Conservation (phyloP, 2,113 vertebrate species). For the Labrus mixtus region DNA sequence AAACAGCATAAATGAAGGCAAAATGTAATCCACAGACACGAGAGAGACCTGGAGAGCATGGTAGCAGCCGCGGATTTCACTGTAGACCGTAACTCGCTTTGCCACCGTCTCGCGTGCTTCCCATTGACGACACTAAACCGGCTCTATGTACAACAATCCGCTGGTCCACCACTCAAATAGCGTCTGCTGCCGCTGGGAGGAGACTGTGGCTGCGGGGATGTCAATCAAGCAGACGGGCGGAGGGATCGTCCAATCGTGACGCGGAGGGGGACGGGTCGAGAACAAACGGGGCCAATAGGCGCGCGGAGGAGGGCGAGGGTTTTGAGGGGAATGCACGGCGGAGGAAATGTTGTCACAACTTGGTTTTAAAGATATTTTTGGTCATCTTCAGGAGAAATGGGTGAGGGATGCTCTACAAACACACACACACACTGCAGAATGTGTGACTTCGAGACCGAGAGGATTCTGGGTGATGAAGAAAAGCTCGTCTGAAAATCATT, state of each 20-base stretch:
- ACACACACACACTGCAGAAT: conserved; percentile 4
- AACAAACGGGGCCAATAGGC: conserved; percentile 43
- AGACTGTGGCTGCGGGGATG: conserved; percentile 44
- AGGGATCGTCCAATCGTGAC: conserved; percentile 54
- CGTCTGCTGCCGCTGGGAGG: conserved; percentile 81
- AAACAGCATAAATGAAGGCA: conserved; percentile 88
- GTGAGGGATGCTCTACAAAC: not conserved
- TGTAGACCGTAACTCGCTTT: conserved; percentile 75
- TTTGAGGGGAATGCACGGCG: not conserved
- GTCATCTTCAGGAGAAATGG: not conserved
- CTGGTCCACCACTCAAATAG: conserved; percentile 89
- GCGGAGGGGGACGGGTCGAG: not conserved
- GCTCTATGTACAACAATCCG: conserved; percentile 87
- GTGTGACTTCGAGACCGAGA: not conserved
- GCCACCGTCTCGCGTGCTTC: conserved; percentile 74
- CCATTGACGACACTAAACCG: conserved; percentile 81
- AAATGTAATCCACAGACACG: conserved; percentile 92
- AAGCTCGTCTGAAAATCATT: not conserved
- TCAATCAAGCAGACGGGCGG: conserved; percentile 82
- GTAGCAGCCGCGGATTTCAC: conserved; percentile 77
- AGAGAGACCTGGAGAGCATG: conserved; percentile 89
- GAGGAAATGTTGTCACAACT: conserved; percentile 31
- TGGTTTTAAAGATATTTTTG: conserved; percentile 30
- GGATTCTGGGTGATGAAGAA: not conserved
- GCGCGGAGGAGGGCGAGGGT: not conserved